Evolutionary conservation across 2,797 vertebrate species (phyloP).

Genomic region (Phalanger gymnotis): DNA sequence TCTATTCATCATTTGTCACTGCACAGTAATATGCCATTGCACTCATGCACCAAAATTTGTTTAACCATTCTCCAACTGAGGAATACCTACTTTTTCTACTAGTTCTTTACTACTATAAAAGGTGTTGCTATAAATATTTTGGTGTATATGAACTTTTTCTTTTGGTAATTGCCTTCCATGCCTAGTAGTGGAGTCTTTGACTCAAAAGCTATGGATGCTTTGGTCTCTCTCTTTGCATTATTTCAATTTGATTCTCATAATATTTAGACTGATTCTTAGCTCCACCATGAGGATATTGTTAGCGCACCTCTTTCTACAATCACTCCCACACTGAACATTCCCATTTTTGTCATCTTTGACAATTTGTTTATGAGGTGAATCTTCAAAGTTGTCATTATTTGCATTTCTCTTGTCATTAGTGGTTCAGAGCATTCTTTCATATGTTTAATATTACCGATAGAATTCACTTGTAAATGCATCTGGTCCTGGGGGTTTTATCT

Average conservation of each 20-base stretch:
- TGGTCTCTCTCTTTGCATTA: neutral
- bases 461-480: neutral
- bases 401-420: neutral
- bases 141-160: neutral
- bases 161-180: neutral
- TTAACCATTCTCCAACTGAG: neutral
- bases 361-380: neutral
- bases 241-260: neutral
- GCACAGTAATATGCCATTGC: neutral
- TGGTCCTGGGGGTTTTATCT: neutral
- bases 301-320: neutral
- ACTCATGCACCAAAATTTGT: neutral
- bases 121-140: neutral
- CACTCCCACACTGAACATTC: neutral
- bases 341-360: neutral
- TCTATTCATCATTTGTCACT: neutral
- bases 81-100: neutral
- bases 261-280: neutral
- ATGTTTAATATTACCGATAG: neutral
- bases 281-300: neutral
- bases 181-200: neutral
- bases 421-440: neutral
- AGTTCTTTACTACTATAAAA: neutral
- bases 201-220: neutral
- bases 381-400: neutral